Base-by-base conservation (phyloP, 1,140 invertebrate genomes). In the Trigoniulus corallinus region DNA sequence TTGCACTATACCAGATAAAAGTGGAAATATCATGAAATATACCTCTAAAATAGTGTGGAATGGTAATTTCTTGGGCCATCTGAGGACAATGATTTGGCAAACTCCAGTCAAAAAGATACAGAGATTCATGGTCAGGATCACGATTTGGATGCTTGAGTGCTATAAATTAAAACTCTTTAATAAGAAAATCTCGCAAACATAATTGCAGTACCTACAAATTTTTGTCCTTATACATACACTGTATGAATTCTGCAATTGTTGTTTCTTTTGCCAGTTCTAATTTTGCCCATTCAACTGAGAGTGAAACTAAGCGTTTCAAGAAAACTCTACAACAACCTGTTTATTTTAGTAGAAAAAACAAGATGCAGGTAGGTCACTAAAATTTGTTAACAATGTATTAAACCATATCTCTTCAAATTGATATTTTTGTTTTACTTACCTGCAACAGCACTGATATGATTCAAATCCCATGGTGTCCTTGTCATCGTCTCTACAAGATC, bases 101-200 rank as follows among this genome's bases (percentile, higher is more conserved):
- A 51, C 60, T 62, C 63, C 63, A 65, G 47, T 65, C 63, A 62
- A 65, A 65, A 29, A 65, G 47, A 50, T 62, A 63, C n/a, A 54
- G 47, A 15, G 29, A 54, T 41, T 3, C 29, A 27, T 24, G 42
- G 20, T 45, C 22, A 22, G 25, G n/a, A 0, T 37, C 25, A 27
- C 52, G 13, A 37, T 2, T 40, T 45, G 29, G 37, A 13, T 45
- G 18, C 29, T 41, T 42, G 7, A 34, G n/a, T n/a, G n/a, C n/a
- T n/a, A n/a, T n/a, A n/a, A n/a, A n/a, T n/a, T n/a, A n/a, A n/a
- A n/a, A n/a, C n/a, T n/a, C n/a, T n/a, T n/a, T n/a, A n/a, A n/a
- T n/a, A n/a, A n/a, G n/a, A n/a, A n/a, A n/a, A n/a, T n/a, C n/a
- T n/a, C n/a, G n/a, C n/a, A n/a, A n/a, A n/a, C n/a, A n/a, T n/a